Evolutionary conservation across 2,113 vertebrate genomes (phyloP), one percentile per base, ranked within the genome.

Genomic region (Bos javanicus): DNA sequence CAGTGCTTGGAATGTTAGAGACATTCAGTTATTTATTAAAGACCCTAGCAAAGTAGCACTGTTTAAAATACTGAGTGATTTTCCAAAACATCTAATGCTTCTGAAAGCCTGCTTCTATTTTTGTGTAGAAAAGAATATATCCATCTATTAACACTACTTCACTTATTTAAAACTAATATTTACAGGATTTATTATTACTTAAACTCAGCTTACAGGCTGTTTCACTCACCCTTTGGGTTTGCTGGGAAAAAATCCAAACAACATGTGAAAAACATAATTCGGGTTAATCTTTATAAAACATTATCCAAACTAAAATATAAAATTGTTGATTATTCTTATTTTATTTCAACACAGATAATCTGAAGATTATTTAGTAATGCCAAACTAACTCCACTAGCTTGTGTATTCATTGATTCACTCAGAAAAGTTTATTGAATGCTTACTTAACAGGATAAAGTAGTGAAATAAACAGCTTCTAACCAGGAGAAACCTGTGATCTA

Each of bases 11-110:
- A 94, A 86, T 82, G 11, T 86, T 91, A 56, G 80, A 95, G 9
- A 30, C 36, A 97, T 52, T 86, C 59, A 62, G 14, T 48, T 93
- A 88, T 82, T 94, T 93, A 91, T 82, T 94, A 91, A 95, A 94
- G 43, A 94, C 59, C 9, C 21, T 74, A 90, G 39, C 19, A 88
- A 95, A 89, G 80, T 82, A 96, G 19, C 91, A 82, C 84, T 86
- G 48, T 87, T 93, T 46, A 91, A 88, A 88, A 67, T 89, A 64
- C 52, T 52, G 5, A 82, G 67, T 71, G 30, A 60, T 71, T 82
- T 94, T 92, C n/a, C 23, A 86, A 92, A 94, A 28, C 46, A 81
- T 74, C 36, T 59, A 36, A 67, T 78, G 33, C 85, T 96, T 91
- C 33, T 96, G 71, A 94, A 90, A 74, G 33, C 33, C 15, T 81